Conservation (phyloP, 2,797 vertebrate species). For the Parotocinclus haroldoi region DNA sequence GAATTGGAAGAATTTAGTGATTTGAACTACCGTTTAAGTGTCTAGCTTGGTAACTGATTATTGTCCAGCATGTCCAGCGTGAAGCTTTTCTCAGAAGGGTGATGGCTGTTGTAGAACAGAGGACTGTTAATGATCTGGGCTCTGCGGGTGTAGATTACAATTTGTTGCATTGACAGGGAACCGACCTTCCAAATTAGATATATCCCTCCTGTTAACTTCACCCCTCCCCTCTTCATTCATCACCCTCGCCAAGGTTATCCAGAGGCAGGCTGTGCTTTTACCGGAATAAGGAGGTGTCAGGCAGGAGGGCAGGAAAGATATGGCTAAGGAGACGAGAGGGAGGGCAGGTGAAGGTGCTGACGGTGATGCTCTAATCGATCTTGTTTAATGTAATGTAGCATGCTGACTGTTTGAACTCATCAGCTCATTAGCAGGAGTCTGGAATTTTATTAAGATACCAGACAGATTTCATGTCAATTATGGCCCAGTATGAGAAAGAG, state of each 20-base stretch:
- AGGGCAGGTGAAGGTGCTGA: constrained; percentile 44
- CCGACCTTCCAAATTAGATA: constrained; percentile 59
- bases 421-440: constrained; percentile 66
- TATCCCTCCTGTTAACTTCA: constrained; percentile 62
- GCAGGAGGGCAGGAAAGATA: constrained; percentile 32
- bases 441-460: constrained; percentile 67
- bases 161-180: constrained; percentile 52
- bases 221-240: constrained; percentile 67
- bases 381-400: constrained; percentile 63
- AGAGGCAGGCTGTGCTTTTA: constrained; percentile 62
- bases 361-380: constrained; percentile 65
- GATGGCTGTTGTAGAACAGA: no score
- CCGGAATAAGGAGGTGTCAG: constrained; percentile 59
- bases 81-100: no score
- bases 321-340: constrained; percentile 20
- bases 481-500: constrained; percentile 52
- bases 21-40: no score
- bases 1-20: no score
- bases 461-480: constrained; percentile 66
- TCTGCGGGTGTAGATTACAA: constrained; percentile 43
- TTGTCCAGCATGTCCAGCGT: no score
- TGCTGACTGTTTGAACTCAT: constrained; percentile 65
- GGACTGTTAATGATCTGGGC: background rate
- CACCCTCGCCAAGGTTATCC: constrained; percentile 70
- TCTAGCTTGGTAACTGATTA: no score